Evolutionary conservation across 92 coral and sea anemone genomes (phyloP), one percentile per base, ranked within the genome.

Genomic region (Zoanthus solanderi): DNA sequence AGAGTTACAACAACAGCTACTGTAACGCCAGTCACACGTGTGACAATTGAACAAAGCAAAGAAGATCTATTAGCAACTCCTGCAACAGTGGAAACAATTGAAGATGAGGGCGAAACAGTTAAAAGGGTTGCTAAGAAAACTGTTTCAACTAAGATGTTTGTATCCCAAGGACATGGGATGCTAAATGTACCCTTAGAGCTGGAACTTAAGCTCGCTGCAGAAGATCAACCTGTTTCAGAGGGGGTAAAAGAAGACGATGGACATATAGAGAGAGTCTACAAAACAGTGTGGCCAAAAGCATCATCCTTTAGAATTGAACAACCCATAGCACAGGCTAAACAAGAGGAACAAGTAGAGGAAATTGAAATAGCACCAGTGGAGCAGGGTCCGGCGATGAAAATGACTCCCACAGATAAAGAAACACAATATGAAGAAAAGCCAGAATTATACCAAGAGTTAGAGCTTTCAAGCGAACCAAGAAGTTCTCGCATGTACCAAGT

Each of bases 401-500:
- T 75, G 48, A 10, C 76, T 11, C 79, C 78, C 0, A 78, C 67
- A 29, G 88, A 80, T 48, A 84, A 87, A 53, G 88, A 78, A 30
- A 58, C 72, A 54, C 58, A 72, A 69, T 57, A 54, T 71, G 76
- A 83, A 81, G 92, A 87, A 61, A 82, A 84, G 7, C 87, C 78
- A 13, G 92, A 84, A 0, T 75, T 88, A 13, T 88, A 84, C 44
- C 84, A 72, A 78, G 92, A 68, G 48, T 83, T 76, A 11, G 67
- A 84, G 60, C 13, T 82, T 14, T 58, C 80, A 79, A 69, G 63
- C 18, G 47, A 88, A 4, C 13, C 84, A 28, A 82, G 75, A 52
- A 75, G 66, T 14, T 71, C 90, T 63, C 82, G 87, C 73, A 77
- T 92, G 2, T 89, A 74, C 56, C 74, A 85, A 67, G 91, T 89